Evolutionary conservation across 2,113 vertebrate genomes (phyloP).

Genomic region (Poeciliopsis turrubarensis): DNA sequence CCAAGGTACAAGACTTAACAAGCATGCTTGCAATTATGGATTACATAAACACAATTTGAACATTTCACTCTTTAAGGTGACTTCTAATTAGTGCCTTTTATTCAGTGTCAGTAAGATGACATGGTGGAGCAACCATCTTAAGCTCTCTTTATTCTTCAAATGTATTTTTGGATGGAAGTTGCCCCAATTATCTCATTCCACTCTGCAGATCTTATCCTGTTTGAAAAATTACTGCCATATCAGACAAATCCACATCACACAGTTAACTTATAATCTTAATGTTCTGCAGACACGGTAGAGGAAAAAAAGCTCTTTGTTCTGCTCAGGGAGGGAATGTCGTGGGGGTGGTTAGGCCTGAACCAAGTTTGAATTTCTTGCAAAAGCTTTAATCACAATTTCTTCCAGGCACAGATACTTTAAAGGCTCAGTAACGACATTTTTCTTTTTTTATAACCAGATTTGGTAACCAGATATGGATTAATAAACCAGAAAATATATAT

Average conservation of each 20-base stretch:
- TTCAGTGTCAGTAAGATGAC: conserved; percentile 13
- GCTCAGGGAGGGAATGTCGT: background rate
- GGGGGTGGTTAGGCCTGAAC: background rate
- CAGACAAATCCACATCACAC: background rate
- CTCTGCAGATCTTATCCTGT: conserved; percentile 18
- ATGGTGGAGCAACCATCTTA: conserved; percentile 15
- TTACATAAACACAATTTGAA: conserved; percentile 28
- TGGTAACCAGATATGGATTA: no score
- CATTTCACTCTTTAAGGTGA: conserved; percentile 1
- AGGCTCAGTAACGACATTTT: background rate
- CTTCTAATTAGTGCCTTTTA: conserved; percentile 34
- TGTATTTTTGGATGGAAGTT: conserved; percentile 41
- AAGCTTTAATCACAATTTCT: background rate
- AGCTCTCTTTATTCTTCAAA: conserved; percentile 30
- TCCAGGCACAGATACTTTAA: background rate
- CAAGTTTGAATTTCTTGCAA: background rate
- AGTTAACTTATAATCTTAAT: conserved; percentile 6
- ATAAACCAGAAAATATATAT: no score
- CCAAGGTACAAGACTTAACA: conserved; percentile 25
- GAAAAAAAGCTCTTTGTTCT: background rate
- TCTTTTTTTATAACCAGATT: background rate
- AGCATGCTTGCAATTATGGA: conserved; percentile 26
- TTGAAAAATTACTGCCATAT: conserved; percentile 19
- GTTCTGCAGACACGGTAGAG: background rate
- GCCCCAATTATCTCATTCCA: conserved; percentile 33